Evolutionary conservation across 1,140 invertebrate species (phyloP).

Genomic region (Geopemphigus sp.): DNA sequence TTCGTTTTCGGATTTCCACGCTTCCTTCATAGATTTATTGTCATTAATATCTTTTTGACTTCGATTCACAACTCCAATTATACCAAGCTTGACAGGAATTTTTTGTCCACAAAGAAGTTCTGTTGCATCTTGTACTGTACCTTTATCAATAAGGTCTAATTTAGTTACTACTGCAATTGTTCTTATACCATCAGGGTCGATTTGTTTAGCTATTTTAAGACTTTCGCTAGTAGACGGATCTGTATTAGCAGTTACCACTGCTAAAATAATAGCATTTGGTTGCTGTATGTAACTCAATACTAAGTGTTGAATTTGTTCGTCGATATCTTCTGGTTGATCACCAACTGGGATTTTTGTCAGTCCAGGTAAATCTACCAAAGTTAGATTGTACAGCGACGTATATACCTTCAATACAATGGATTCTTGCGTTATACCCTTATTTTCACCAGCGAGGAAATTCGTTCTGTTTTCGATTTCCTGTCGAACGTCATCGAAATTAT

Average conservation of each 20-base stretch:
- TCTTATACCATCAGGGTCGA: slow-evolving; percentile 83
- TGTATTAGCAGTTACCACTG: slow-evolving; percentile 94
- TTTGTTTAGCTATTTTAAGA: slow-evolving; percentile 90
- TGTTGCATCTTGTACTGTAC: slow-evolving; percentile 76
- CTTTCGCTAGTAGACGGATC: slow-evolving; percentile 96
- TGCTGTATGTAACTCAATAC: slow-evolving; percentile 89
- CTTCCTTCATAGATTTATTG: slow-evolving; percentile 63
- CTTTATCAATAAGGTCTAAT: slow-evolving; percentile 74
- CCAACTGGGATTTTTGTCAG: slow-evolving; percentile 94
- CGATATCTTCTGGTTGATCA: slow-evolving; percentile 91
- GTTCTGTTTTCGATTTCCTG: slow-evolving; percentile 75
- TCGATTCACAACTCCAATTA: slow-evolving; percentile 26
- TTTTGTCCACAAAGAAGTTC: slow-evolving; percentile 69
- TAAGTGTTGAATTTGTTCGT: slow-evolving; percentile 89
- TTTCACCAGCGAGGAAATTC: slow-evolving; percentile 66
- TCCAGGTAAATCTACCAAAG: slow-evolving; percentile 92
- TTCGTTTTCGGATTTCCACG: slow-evolving; percentile 64
- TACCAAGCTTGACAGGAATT: slow-evolving; percentile 67
- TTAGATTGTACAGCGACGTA: slow-evolving; percentile 82
- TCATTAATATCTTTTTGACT: slow-evolving; percentile 63
- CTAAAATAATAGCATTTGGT: slow-evolving; percentile 90
- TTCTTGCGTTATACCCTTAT: slow-evolving; percentile 70
- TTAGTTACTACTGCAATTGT: slow-evolving; percentile 76
- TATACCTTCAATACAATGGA: slow-evolving; percentile 73
- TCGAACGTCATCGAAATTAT: slow-evolving; percentile 67